Base-by-base conservation (phyloP, 2,797 vertebrate genomes). In the Aphelocoma californica region DNA sequence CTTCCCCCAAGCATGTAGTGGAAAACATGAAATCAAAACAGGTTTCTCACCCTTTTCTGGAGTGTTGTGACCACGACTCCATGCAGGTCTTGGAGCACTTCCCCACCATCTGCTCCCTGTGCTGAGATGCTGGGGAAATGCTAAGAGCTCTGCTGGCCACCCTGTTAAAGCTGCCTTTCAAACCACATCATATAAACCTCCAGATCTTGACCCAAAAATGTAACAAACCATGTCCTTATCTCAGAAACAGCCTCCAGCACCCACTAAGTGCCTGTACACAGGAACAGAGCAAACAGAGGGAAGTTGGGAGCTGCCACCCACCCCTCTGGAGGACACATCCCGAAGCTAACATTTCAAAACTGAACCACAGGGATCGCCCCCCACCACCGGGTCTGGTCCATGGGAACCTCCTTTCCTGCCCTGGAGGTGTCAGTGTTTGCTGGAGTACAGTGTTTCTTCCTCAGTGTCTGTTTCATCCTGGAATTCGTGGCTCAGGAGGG, bases 381-480 rank as follows among this genome's bases (percentile, higher is more conserved):
- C 91, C 69, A 14, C 77, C 90, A 86, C 67, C 5, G 2, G 82
- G 51, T 78, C 93, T 90, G 95, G 93, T 97, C 97, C 95, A 83
- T 62, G 84, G 88, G 66, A 96, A 94, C 61, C 79, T 90, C 93
- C 91, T 83, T 64, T 77, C 88, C 93, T 81, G 61, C 74, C 82
- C 25, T 3, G 66, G 92, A 91, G 74, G 86, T 95, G 92, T 99
- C 98, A 99, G 96, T 99, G 98, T 96, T 99, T 99, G 98, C 99
- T 99, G 96, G 99, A 98, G 81, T 99, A 99, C 38, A 99, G 91
- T 7, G 99, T 99, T 94, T 99, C 99, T 92, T 99, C 99, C 8
- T 99, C 99, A 29, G 99, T 99, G 98, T 99, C 99, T 1, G 99
- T 99, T 94, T 99, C 99, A 18, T 99, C 99, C 98, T 99, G 99